Percentiles rank a stretch among this genome's conserved stretches.
phyloP scores from a whole-genome alignment of 2,888 invertebrate genomes.

The Drosophila picticornis region DNA sequence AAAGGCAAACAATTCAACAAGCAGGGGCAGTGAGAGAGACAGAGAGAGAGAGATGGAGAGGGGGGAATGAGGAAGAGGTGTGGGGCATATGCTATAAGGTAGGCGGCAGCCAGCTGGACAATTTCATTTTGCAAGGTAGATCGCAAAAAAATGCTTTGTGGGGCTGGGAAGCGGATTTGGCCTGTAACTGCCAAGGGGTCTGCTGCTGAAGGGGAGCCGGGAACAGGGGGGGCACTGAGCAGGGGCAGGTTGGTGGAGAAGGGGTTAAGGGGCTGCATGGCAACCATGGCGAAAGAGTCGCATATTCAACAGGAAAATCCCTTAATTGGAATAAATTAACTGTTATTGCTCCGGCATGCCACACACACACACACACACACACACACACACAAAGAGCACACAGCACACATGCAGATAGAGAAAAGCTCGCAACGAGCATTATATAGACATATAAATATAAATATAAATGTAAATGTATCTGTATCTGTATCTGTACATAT shows the following conservation, averaged over 20 bases:
- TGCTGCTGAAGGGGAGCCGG: background rate
- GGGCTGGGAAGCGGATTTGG: conserved; percentile 14
- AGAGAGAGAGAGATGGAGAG: conserved; percentile 12
- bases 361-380: conserved; percentile 43
- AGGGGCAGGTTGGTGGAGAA: background rate
- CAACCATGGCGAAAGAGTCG: conserved; percentile 52
- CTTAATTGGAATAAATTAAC: conserved; percentile 84
- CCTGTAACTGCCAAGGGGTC: conserved; percentile 55
- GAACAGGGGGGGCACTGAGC: background rate
- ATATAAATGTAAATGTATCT: conserved; percentile 19
- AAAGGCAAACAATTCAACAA: conserved; percentile 62
- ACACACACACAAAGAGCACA: conserved; percentile 27
- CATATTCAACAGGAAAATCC: conserved; percentile 83
- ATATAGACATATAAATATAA: conserved; percentile 41
- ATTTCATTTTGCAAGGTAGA: conserved; percentile 61
- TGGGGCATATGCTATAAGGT: background rate
- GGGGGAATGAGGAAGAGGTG: background rate
- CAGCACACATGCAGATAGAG: conserved; percentile 39
- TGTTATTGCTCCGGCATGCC: conserved; percentile 76
- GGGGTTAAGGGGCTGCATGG: conserved; percentile 1
- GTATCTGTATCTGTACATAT: conserved; percentile 2
- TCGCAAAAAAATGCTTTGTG: background rate
- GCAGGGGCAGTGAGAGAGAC: conserved; percentile 7
- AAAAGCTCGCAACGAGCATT: conserved; percentile 47
- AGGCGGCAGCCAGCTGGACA: conserved; percentile 57